Conservation (phyloP, 2,797 vertebrate species). For the Bradypus variegatus region DNA sequence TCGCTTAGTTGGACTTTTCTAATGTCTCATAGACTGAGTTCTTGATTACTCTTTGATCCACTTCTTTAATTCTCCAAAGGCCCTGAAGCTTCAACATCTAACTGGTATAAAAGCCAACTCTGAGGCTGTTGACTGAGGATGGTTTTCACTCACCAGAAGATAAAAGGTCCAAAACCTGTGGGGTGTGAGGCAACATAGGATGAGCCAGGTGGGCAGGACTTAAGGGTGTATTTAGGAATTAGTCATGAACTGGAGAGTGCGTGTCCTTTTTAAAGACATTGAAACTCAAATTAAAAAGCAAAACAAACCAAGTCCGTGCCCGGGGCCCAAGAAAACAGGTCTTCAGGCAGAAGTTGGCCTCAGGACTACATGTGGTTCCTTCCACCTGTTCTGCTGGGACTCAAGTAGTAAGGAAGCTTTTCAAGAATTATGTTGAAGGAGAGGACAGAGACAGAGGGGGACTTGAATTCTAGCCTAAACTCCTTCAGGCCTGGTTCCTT, state of each 20-base stretch:
- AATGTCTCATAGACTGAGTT: not conserved
- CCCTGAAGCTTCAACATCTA: not conserved
- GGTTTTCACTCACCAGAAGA: not conserved
- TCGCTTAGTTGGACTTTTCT: not conserved
- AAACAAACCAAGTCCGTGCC: not conserved
- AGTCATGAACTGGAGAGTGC: constrained; percentile 29
- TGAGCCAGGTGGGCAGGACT: not conserved
- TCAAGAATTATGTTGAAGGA: not conserved
- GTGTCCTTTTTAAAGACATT: constrained; percentile 14
- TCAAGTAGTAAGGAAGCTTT: not conserved
- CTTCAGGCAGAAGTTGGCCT: not conserved
- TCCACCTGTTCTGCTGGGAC: not conserved
- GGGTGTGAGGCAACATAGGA: not conserved
- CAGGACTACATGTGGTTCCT: not conserved
- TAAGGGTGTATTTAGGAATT: constrained; percentile 30
- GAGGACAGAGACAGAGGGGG: not conserved
- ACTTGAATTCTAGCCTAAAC: not conserved
- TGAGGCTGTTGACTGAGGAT: not conserved
- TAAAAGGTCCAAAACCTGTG: constrained; percentile 21
- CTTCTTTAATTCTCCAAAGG: not conserved
- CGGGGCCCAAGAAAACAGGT: not conserved
- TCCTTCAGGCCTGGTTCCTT: not conserved
- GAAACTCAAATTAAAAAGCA: constrained; percentile 18
- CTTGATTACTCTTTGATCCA: constrained; percentile 17
- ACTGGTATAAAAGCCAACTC: not conserved